Conservation (phyloP, 2,888 invertebrate species). For the Pherbina coryleti region DNA sequence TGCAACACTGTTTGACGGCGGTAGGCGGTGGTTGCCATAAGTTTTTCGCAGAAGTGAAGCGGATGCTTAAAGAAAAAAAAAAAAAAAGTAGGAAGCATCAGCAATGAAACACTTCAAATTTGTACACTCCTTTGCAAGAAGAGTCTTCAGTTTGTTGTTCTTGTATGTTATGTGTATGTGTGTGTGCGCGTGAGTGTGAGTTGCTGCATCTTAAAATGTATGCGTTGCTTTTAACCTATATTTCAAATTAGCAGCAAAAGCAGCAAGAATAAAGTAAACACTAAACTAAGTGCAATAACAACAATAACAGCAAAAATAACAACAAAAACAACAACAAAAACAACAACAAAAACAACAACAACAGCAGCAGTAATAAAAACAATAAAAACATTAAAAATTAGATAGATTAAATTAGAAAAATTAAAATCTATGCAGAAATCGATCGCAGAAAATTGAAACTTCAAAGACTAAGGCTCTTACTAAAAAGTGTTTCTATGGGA, state of each 20-base stretch:
- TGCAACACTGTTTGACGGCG: background rate
- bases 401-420: too few relatives aligned
- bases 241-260: slow-evolving; percentile 35
- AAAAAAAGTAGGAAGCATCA: background rate
- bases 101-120: slow-evolving; percentile 25
- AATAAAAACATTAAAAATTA: too few relatives aligned
- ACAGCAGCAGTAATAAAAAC: too few relatives aligned
- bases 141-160: background rate
- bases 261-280: slow-evolving; percentile 2
- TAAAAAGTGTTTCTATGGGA: too few relatives aligned
- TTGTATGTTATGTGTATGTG: background rate
- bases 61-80: background rate
- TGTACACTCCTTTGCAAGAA: slow-evolving; percentile 5
- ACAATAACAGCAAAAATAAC: background rate
- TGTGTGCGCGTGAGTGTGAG: background rate
- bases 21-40: background rate
- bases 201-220: slow-evolving; percentile 11
- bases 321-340: background rate
- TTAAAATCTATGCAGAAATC: too few relatives aligned
- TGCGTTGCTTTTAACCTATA: slow-evolving; percentile 44
- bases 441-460: too few relatives aligned
- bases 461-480: too few relatives aligned
- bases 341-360: too few relatives aligned
- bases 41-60: background rate
- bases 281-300: slow-evolving; percentile 9